Percentiles rank a stretch among this genome's conserved stretches.
These are phyloP conservation scores for Danio tinwini DNA, from an alignment of 2,797 vertebrate genomes.

Conservation along the genomic window DNA sequence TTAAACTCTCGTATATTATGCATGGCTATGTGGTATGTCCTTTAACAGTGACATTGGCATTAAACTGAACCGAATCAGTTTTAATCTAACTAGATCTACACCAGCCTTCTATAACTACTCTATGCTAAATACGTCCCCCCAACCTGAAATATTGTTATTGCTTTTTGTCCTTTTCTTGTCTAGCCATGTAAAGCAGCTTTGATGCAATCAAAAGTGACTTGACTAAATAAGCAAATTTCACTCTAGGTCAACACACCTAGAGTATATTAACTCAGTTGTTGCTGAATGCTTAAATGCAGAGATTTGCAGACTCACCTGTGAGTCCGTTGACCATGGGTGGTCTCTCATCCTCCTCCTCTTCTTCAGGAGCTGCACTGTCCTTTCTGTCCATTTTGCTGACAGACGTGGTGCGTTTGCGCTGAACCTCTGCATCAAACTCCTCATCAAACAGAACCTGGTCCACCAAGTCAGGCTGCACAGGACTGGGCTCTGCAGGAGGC, in stretches of 20 bases:
- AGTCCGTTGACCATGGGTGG: conserved; percentile 81
- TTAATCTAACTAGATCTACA: too few relatives aligned
- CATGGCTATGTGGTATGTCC: neutral
- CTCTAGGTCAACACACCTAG: too few relatives aligned
- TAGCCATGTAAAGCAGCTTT: too few relatives aligned
- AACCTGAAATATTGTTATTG: too few relatives aligned
- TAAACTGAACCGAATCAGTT: too few relatives aligned
- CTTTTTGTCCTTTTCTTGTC: too few relatives aligned
- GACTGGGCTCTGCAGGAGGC: conserved; percentile 94
- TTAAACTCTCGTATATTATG: neutral
- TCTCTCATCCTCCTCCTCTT: conserved; percentile 94
- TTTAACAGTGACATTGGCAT: too few relatives aligned
- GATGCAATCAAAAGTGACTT: too few relatives aligned
- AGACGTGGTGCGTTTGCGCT: conserved; percentile 93
- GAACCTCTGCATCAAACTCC: conserved; percentile 92
- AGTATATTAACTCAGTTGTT: neutral
- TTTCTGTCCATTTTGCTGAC: conserved; percentile 98
- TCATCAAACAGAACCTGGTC: conserved; percentile 98
- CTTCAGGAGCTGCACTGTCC: conserved; percentile 93
- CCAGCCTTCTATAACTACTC: too few relatives aligned
- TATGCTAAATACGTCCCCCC: too few relatives aligned
- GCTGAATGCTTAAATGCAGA: neutral
- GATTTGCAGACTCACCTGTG: conserved; percentile 77
- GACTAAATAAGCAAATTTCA: too few relatives aligned
- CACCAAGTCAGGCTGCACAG: conserved; percentile 94